Evolutionary conservation across 2,888 invertebrate species (phyloP).

Genomic region (Heliconius charithonia): DNA sequence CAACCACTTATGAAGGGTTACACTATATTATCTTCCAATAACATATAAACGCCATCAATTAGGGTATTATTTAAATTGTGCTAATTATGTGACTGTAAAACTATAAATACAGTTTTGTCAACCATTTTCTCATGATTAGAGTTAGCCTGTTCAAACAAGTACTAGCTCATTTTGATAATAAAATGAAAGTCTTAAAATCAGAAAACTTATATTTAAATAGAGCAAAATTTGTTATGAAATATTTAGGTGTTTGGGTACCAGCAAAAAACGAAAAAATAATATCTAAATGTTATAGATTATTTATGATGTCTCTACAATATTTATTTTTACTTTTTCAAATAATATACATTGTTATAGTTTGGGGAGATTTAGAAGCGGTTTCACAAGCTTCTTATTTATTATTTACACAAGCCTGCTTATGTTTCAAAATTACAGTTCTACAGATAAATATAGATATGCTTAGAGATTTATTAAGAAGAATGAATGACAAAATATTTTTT

Average conservation of each 20-base stretch:
- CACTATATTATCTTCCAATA: slow-evolving; percentile 37
- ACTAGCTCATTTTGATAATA: neutral
- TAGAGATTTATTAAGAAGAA: slow-evolving; percentile 59
- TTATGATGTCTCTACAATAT: slow-evolving; percentile 68
- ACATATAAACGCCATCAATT: slow-evolving; percentile 38
- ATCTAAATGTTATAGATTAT: slow-evolving; percentile 56
- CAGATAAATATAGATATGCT: slow-evolving; percentile 62
- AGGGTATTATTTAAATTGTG: slow-evolving; percentile 42
- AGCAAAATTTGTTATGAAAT: slow-evolving; percentile 71
- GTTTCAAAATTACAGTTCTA: slow-evolving; percentile 72
- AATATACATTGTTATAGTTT: slow-evolving; percentile 68
- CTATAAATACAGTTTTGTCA: slow-evolving; percentile 12
- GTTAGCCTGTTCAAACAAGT: neutral
- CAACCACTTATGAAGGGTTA: slow-evolving; percentile 14
- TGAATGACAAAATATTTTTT: slow-evolving; percentile 65
- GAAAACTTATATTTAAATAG: slow-evolving; percentile 68
- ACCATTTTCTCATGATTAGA: neutral
- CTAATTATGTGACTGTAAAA: slow-evolving; percentile 40
- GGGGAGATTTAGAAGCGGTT: slow-evolving; percentile 74
- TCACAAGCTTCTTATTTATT: slow-evolving; percentile 71
- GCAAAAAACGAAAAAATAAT: slow-evolving; percentile 53
- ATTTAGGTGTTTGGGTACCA: slow-evolving; percentile 74
- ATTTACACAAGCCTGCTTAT: slow-evolving; percentile 75
- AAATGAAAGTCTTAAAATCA: slow-evolving; percentile 48
- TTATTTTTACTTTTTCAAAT: slow-evolving; percentile 71